These are phyloP conservation scores for Catharus minimus DNA, from an alignment of 2,113 vertebrate genomes.

Conservation along the genomic window DNA sequence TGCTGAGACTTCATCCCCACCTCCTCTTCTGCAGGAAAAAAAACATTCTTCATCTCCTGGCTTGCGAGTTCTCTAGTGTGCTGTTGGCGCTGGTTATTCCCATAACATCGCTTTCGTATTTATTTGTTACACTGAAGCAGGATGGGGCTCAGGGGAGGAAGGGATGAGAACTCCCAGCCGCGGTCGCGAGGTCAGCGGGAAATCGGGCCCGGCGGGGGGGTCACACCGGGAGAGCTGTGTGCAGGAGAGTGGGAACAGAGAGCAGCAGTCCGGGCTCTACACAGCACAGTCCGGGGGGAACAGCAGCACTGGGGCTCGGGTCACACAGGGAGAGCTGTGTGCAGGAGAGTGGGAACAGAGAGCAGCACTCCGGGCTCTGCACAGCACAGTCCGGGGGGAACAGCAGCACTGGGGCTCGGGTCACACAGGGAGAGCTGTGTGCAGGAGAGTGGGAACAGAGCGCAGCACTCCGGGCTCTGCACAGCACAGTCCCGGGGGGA, in stretches of 20 bases:
- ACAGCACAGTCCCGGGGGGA: accelerated
- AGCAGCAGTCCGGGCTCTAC: not conserved
- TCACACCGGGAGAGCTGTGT: not conserved
- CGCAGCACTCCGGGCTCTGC: not conserved
- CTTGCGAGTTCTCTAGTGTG: not conserved
- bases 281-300: no score
- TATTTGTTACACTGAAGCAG: not conserved
- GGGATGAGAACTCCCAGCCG: not conserved
- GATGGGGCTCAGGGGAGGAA: not conserved
- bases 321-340: no score
- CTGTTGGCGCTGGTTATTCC: not conserved
- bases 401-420: no score
- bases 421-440: not conserved
- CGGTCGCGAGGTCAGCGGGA: not conserved
- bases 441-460: accelerated
- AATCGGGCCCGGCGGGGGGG: not conserved
- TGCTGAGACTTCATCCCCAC: not conserved
- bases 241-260: accelerated
- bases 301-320: not conserved
- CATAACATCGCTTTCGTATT: not conserved
- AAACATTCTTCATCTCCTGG: not conserved
- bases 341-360: no score
- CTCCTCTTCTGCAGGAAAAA: not conserved
- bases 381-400: no score
- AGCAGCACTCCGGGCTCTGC: not conserved